Evolutionary conservation across 1,140 invertebrate species (phyloP), one percentile per base, ranked within the genome.

Genomic region (Hestina assimilis): DNA sequence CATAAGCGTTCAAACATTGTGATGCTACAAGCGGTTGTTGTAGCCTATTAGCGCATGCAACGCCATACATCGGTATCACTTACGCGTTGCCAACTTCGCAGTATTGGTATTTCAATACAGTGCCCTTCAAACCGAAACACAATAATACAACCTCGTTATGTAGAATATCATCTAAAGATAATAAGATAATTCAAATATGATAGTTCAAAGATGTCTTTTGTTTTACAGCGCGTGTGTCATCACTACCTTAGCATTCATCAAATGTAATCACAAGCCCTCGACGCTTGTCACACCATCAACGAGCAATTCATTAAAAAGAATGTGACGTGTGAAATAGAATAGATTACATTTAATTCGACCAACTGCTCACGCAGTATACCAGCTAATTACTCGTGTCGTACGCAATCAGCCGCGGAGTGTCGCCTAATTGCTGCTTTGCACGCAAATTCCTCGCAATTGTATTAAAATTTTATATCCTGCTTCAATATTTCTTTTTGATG

Each of bases 381-480:
- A 38, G 54, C 63, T 66, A 72, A 77, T 74, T 69, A 70, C 56
- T 61, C 48, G 46, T 50, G 45, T 50, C 54, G 50, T 63, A 59
- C 63, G 66, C 60, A 73, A 70, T 74, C 66, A 75, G 66, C 69
- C 57, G 60, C 46, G 57, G 57, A 67, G 61, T 62, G 71, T 75
- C 64, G 57, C 63, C 59, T 72, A 71, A 78, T 72, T 74, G 65
- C 59, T 28, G 29, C 24, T 59, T 40, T 31, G 57, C 72, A 78
- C 69, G 75, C 72, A 28, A 63, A 56, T 56, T 47, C 26, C 3
- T 40, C 31, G 33, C 47, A 38, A 50, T 33, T 51, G 43, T 47
- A 40, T 28, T 52, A 47, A 19, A 40, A 14, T 41, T 19, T 46
- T 20, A 12, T 40, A 51, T 33, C 15, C 11, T 33, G 31, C 1